Percentiles rank a stretch among this genome's conserved stretches.
These are phyloP conservation scores for Schlechtendalia chinensis DNA, from an alignment of 1,140 invertebrate genomes.

Conservation along the genomic window DNA sequence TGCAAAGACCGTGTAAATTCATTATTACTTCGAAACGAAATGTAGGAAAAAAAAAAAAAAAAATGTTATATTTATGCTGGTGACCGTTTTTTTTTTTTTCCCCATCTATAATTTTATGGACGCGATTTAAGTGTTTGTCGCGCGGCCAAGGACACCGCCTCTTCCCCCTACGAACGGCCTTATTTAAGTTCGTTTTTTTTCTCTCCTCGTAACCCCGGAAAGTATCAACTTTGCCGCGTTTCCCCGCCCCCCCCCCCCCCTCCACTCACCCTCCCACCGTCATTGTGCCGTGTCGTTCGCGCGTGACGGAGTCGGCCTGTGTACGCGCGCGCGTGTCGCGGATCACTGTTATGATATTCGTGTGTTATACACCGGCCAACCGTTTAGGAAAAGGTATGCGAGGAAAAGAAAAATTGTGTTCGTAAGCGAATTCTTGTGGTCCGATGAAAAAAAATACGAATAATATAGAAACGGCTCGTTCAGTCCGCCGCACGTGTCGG, in stretches of 20 bases:
- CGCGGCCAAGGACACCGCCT: conserved; percentile 37
- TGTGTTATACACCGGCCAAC: neutral
- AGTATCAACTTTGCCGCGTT: neutral
- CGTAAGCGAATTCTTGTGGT: conserved; percentile 2
- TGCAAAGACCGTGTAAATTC: conserved; percentile 50
- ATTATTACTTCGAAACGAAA: conserved; percentile 47
- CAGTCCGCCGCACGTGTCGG: neutral
- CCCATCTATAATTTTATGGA: conserved; percentile 49
- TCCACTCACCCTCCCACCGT: too few species aligned
- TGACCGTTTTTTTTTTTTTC: conserved; percentile 41
- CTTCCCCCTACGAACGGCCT: neutral
- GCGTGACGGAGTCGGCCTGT: too few species aligned
- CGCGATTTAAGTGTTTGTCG: conserved; percentile 48
- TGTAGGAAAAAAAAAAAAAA: conserved; percentile 45
- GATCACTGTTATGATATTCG: too few species aligned
- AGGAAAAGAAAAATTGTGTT: too few species aligned
- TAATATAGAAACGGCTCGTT: neutral
- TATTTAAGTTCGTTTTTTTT: neutral
- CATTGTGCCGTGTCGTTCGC: too few species aligned
- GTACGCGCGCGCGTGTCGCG: too few species aligned
- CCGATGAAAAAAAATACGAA: too few species aligned
- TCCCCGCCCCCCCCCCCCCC: too few species aligned
- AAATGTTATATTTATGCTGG: conserved; percentile 48
- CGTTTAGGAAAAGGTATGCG: neutral
- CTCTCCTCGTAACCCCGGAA: neutral